Percentiles rank a stretch among this genome's conserved stretches.
Conservation (phyloP, 2,888 invertebrate species). For the Erynnis tages region DNA sequence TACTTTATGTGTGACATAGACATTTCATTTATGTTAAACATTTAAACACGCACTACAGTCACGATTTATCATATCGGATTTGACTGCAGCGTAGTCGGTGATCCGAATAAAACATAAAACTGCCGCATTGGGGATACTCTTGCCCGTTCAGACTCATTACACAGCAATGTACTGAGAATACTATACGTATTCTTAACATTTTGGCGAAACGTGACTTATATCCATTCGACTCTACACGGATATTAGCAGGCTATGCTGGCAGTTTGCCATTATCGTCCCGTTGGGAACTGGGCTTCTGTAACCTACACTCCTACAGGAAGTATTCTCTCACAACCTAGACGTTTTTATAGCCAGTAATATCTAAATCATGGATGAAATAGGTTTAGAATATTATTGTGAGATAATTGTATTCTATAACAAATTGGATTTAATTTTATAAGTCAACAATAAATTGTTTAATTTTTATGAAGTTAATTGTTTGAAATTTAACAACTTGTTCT, state of each 20-base stretch:
- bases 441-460: too few species aligned
- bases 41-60: not conserved
- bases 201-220: slow-evolving; percentile 64
- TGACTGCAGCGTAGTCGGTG: slow-evolving; percentile 10
- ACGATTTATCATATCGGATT: not conserved
- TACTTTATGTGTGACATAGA: too few species aligned
- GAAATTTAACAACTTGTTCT: too few species aligned
- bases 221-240: slow-evolving; percentile 49
- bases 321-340: slow-evolving; percentile 57
- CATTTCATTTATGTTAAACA: too few species aligned
- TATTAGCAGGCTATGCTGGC: slow-evolving; percentile 66
- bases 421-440: too few species aligned
- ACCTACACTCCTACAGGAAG: slow-evolving; percentile 56
- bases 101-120: slow-evolving; percentile 56
- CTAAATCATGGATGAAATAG: slow-evolving; percentile 1
- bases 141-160: slow-evolving; percentile 20
- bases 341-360: slow-evolving; percentile 26
- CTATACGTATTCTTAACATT: slow-evolving; percentile 52
- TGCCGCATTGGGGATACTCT: slow-evolving; percentile 43
- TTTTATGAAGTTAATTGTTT: too few species aligned
- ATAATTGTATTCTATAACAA: not conserved
- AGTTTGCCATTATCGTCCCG: slow-evolving; percentile 61
- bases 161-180: slow-evolving; percentile 24
- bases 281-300: slow-evolving; percentile 52
- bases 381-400: not conserved